phyloP scores from a whole-genome alignment of 1,140 invertebrate species.

The Cepaea nemoralis region DNA sequence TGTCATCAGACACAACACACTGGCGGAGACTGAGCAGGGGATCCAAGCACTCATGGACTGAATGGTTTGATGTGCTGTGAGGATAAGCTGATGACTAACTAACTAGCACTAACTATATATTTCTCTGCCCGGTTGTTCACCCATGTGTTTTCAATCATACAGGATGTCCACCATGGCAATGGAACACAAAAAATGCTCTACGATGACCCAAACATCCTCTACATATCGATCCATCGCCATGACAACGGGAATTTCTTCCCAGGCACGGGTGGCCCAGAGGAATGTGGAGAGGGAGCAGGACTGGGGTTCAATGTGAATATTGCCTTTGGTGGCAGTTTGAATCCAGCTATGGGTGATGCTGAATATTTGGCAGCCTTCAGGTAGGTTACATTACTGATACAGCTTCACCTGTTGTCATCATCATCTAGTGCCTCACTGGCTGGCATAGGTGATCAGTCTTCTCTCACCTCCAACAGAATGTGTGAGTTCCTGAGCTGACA shows the following conservation, averaged over 20 bases:
- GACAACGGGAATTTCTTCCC: constrained; percentile 99
- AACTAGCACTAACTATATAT: no score
- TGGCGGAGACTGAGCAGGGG: no score
- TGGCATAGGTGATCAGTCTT: no score
- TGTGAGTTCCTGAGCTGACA: no score
- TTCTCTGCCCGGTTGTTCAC: no score
- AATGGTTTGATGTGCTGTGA: no score
- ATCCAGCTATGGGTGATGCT: constrained; percentile 94
- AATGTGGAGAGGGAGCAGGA: constrained; percentile 91
- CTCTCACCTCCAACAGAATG: no score
- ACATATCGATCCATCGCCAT: constrained; percentile 97
- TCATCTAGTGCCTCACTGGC: no score
- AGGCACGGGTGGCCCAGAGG: constrained; percentile 91
- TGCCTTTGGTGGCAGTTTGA: constrained; percentile 91
- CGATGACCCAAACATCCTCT: constrained; percentile 92
- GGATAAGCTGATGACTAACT: no score
- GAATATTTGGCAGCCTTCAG: constrained; percentile 97
- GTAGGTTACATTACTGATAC: constrained; percentile 43
- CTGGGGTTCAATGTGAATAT: constrained; percentile 97
- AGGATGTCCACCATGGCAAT: constrained; percentile 99
- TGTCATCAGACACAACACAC: no score
- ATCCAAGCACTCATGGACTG: no score
- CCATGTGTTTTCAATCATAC: constrained; percentile 42
- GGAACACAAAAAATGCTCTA: constrained; percentile 99
- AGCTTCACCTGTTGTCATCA: not conserved